Conservation (phyloP, 2,113 vertebrate species). For the Chaenocephalus aceratus region DNA sequence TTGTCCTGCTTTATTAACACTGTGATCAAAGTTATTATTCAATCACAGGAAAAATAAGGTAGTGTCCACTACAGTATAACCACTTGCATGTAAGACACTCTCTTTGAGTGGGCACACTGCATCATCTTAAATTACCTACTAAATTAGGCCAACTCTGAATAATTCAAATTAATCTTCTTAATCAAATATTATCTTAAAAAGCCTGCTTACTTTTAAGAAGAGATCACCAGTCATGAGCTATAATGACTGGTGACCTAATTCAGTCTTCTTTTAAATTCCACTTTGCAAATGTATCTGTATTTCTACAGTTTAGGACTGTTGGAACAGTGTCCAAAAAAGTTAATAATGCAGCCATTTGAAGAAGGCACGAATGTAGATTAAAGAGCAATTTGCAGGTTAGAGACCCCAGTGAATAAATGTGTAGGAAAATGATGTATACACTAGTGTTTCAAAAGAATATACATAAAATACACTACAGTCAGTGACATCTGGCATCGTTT, state of each 20-base stretch:
- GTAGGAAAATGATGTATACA: too few species aligned
- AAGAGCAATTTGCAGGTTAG: neutral
- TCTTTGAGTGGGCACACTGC: neutral
- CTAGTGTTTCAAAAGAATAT: too few species aligned
- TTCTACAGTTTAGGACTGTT: too few species aligned
- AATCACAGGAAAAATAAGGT: neutral
- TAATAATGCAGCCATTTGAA: neutral
- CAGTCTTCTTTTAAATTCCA: slow-evolving; percentile 46
- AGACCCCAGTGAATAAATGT: too few species aligned
- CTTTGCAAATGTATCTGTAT: slow-evolving; percentile 38
- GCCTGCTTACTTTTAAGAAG: slow-evolving; percentile 63
- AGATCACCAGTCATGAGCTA: slow-evolving; percentile 49
- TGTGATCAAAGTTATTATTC: neutral
- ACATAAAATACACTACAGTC: too few species aligned
- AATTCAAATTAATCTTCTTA: slow-evolving; percentile 74
- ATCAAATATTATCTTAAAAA: slow-evolving; percentile 64
- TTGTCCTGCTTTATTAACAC: neutral
- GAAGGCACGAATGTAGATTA: neutral
- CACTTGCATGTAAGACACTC: neutral
- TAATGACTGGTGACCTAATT: slow-evolving; percentile 71
- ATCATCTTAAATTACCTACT: slow-evolving; percentile 28
- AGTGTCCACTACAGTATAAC: neutral
- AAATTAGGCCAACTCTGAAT: slow-evolving; percentile 63
- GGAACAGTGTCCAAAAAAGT: neutral
- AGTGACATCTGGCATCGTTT: too few species aligned